Conservation (phyloP, 2,888 invertebrate genomes). For the Aphodius granarius region DNA sequence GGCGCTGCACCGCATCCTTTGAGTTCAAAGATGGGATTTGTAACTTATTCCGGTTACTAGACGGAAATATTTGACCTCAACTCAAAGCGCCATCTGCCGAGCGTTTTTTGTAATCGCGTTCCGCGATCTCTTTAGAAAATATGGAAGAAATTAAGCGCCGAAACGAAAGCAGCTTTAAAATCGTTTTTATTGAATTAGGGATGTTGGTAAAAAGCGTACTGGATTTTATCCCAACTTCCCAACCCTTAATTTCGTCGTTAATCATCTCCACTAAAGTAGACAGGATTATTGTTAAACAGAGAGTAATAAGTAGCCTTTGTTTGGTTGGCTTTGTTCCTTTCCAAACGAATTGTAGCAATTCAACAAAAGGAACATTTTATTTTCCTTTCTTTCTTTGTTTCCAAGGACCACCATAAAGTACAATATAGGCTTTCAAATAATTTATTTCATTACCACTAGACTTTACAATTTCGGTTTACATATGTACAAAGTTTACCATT, state of each 20-base stretch:
- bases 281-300: not conserved
- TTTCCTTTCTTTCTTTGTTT: not conserved
- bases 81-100: not conserved
- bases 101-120: not conserved
- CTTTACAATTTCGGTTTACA: not conserved
- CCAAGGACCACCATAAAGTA: slow-evolving; percentile 1
- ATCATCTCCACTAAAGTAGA: not conserved
- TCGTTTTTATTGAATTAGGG: not conserved
- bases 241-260: not conserved
- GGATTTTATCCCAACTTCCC: not conserved
- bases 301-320: not conserved
- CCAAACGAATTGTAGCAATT: not conserved
- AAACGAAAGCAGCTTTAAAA: not conserved
- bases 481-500: not conserved
- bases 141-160: not conserved
- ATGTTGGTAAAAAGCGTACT: not conserved
- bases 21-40: not conserved
- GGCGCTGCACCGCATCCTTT: not conserved
- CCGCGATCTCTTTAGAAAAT: not conserved
- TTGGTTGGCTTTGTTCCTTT: not conserved
- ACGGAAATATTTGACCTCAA: not conserved
- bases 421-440: not conserved
- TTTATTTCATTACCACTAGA: not conserved
- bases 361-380: not conserved
- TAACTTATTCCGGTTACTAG: not conserved